Base-by-base conservation (phyloP, 2,888 invertebrate species). In the Hololepta plana region DNA sequence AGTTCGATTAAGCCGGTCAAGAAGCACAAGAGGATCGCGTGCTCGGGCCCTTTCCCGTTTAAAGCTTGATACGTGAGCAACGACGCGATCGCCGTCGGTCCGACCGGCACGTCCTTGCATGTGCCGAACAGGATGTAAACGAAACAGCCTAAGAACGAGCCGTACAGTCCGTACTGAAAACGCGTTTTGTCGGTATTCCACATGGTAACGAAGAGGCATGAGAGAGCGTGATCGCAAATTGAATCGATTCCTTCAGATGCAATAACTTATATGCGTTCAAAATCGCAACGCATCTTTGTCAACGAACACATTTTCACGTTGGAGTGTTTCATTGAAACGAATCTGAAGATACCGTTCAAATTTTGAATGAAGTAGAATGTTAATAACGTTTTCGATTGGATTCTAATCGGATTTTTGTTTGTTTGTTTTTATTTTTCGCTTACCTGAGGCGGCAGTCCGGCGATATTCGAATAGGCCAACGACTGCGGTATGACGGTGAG, bases 401-500 rank as follows among this genome's bases (percentile, higher is more conserved):
- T 17, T 7, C 17, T 7, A 8, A 17, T 7, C 17, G 6, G 17
- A 7, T 17, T 17, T 17, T 6, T 17, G 6, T 7, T 17, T 6
- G 6, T 17, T 7, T 7, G 17, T 7, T 6, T 7, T 7, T 17
- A 17, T 7, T 7, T 24, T 12, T 8, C 5, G 8, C 12, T 46
- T 47, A 69, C 70, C 48, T 72, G 60, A 14, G 76, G 64, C 27
- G 80, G 76, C 33, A 82, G 57, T 11, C 79, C 77, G 24, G 81
- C 81, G 33, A 81, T 74, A 47, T 72, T 76, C 14, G 79, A 66
- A 53, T 82, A 82, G 7, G 82, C 82, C 32, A 82, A 58, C 8
- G 80, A 79, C 57, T 90, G 90, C 8, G 90, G 91, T 41, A 93
- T 87, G 29, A 91, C 87, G 1, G 90, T 91, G 31, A 91, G 64